A percentile compares a stretch with the other conserved stretches of the same genome.
Evolutionary conservation across 92 coral and sea anemone genomes (phyloP).

Genomic region (Umimayanthus kanabou): DNA sequence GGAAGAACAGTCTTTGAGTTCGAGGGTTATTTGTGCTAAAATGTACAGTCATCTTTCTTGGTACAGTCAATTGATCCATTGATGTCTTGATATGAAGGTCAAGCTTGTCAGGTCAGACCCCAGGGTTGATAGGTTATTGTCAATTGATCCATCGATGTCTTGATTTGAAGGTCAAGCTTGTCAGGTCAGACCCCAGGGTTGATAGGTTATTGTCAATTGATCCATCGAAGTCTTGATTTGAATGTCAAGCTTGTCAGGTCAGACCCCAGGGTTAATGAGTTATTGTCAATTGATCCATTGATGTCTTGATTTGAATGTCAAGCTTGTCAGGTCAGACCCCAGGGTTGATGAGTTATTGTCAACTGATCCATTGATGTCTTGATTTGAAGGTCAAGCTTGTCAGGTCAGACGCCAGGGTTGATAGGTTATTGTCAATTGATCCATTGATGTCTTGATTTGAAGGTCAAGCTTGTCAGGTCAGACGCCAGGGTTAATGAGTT

Average conservation of each 20-base stretch:
- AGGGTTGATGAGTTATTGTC: too few relatives aligned
- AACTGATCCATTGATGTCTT: too few relatives aligned
- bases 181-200: constrained; percentile 60
- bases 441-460: too few relatives aligned
- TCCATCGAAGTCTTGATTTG: not conserved
- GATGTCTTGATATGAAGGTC: constrained; percentile 37
- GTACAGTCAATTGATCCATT: not conserved
- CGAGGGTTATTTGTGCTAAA: too few relatives aligned
- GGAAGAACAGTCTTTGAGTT: too few relatives aligned
- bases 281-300: too few relatives aligned
- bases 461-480: constrained; percentile 70
- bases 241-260: constrained; percentile 67
- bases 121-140: constrained; percentile 20
- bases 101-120: constrained; percentile 67
- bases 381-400: constrained; percentile 60
- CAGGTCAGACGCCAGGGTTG: constrained; percentile 58
- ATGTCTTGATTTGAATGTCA: constrained; percentile 42
- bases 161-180: constrained; percentile 54
- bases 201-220: too few relatives aligned
- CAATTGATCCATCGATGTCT: too few relatives aligned
- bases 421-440: too few relatives aligned
- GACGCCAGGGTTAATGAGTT: constrained; percentile 57
- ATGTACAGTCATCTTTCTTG: too few relatives aligned
- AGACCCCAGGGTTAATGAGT: constrained; percentile 49
- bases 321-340: constrained; percentile 65